These are phyloP conservation scores for Aegotheles bennettii DNA, from an alignment of 2,113 vertebrate genomes.

Conservation along the genomic window DNA sequence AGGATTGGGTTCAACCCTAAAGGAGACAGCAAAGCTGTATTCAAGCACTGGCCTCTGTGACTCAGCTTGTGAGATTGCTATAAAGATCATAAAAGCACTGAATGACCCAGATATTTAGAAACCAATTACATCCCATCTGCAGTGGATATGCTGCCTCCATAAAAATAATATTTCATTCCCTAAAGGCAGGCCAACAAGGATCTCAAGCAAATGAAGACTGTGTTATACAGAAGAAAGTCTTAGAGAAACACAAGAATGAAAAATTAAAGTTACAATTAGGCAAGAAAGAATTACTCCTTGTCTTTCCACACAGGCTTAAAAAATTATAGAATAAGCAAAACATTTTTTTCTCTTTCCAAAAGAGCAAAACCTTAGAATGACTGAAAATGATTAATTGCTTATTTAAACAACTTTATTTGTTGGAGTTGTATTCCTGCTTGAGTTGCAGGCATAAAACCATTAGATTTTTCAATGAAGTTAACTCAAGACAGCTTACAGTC, in stretches of 20 bases:
- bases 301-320: neutral
- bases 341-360: neutral
- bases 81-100: constrained; percentile 25
- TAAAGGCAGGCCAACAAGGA: neutral
- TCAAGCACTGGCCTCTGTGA: neutral
- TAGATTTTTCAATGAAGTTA: neutral
- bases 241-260: neutral
- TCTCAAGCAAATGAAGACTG: neutral
- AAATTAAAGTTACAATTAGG: neutral
- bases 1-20: neutral
- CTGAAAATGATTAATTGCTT: neutral
- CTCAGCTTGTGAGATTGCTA: neutral
- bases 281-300: neutral
- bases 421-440: neutral
- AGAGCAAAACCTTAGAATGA: neutral
- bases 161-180: constrained; percentile 4
- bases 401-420: neutral
- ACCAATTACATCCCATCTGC: constrained; percentile 23
- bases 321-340: neutral
- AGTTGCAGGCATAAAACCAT: neutral
- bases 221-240: neutral
- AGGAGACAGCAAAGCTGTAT: neutral
- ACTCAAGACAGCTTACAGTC: neutral
- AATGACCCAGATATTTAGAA: constrained; percentile 45
- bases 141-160: constrained; percentile 11